Conservation (phyloP, 2,797 vertebrate genomes). For the Cuculus canorus region DNA sequence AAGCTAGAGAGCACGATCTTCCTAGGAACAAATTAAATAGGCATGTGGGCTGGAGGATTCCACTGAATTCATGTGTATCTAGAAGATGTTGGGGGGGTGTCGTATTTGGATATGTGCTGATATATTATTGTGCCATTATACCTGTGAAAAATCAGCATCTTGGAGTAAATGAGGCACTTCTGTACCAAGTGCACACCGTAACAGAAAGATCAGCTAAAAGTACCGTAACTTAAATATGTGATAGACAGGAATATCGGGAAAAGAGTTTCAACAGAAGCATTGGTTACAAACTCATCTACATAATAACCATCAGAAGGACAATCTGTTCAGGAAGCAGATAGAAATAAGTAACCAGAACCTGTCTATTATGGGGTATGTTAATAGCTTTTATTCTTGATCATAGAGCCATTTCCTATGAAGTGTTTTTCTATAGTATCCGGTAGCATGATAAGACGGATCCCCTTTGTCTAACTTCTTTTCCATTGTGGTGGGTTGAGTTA, state of each 20-base stretch:
- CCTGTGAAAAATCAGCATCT: background rate
- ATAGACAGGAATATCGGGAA: background rate
- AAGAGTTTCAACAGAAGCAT: background rate
- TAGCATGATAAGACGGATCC: background rate
- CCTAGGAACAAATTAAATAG: background rate
- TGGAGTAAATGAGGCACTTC: background rate
- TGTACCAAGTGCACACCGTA: rapidly evolving
- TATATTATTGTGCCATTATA: background rate
- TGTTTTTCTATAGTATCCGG: background rate
- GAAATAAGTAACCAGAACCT: background rate
- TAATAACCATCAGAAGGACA: background rate
- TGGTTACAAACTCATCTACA: background rate
- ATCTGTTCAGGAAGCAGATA: background rate
- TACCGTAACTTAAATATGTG: rapidly evolving
- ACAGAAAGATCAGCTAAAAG: background rate
- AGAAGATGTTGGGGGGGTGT: rapidly evolving
- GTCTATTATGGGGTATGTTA: background rate
- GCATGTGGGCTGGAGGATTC: background rate
- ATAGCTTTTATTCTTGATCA: background rate
- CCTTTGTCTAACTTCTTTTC: background rate
- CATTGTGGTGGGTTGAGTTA: background rate
- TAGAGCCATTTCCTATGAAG: background rate
- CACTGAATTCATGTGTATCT: rapidly evolving
- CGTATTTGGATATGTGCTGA: background rate
- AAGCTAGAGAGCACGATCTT: background rate